Evolutionary conservation across 2,113 vertebrate species (phyloP).

Genomic region (Neogobius melanostomus): DNA sequence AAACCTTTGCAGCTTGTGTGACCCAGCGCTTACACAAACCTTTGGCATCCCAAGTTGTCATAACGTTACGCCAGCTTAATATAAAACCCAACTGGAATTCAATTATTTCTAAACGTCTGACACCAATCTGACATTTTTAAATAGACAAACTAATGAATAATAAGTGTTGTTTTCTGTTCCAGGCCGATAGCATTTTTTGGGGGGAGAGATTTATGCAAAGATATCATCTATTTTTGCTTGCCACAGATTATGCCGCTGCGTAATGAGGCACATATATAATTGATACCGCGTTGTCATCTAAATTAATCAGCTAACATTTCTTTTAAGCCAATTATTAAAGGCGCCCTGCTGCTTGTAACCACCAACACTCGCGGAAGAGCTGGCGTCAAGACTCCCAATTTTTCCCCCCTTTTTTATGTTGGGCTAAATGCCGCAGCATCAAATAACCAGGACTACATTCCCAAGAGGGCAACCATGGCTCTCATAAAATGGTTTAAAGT

Average conservation of each 20-base stretch:
- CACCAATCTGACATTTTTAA: not conserved
- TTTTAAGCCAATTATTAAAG: slow-evolving; percentile 37
- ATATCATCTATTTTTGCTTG: not conserved
- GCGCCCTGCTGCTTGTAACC: slow-evolving; percentile 36
- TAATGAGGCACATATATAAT: not conserved
- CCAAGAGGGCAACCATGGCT: slow-evolving; percentile 17
- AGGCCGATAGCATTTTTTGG: not conserved
- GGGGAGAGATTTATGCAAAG: not conserved
- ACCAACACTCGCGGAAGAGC: slow-evolving; percentile 20
- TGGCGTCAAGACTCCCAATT: slow-evolving; percentile 42
- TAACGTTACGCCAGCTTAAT: too few species aligned
- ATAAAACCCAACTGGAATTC: too few species aligned
- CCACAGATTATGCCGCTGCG: not conserved
- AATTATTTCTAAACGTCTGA: not conserved
- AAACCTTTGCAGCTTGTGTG: too few species aligned
- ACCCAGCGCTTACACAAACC: too few species aligned
- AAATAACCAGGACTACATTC: slow-evolving; percentile 50
- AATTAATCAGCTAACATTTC: slow-evolving; percentile 26
- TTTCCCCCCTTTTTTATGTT: slow-evolving; percentile 44
- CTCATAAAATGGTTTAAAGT: slow-evolving; percentile 60
- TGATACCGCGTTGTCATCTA: slow-evolving; percentile 3
- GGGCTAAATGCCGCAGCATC: slow-evolving; percentile 43
- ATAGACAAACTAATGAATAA: not conserved
- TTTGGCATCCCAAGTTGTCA: too few species aligned
- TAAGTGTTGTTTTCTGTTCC: not conserved